Conservation (phyloP, 2,888 invertebrate genomes). For the Cephus sareptanus region DNA sequence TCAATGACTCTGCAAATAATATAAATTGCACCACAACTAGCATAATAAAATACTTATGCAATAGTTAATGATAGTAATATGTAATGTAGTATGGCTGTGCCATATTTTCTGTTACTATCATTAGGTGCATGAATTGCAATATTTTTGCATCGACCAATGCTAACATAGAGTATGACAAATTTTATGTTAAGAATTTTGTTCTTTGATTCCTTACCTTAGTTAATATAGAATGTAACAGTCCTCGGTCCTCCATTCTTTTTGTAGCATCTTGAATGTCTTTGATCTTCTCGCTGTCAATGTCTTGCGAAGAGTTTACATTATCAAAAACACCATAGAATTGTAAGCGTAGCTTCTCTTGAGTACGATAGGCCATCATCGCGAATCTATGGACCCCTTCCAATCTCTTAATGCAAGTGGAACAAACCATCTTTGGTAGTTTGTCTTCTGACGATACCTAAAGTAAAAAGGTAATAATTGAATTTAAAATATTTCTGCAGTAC, state of each 20-base stretch:
- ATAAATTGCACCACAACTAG: too few relatives aligned
- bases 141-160: too few relatives aligned
- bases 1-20: too few relatives aligned
- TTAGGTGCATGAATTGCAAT: too few relatives aligned
- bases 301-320: constrained; percentile 35
- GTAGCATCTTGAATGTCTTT: constrained; percentile 50
- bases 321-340: constrained; percentile 44
- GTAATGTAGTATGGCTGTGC: too few relatives aligned
- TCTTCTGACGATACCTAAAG: constrained; percentile 75
- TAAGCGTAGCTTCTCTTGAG: constrained; percentile 72
- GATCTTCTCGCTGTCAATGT: constrained; percentile 39
- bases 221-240: constrained; percentile 69
- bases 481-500: neutral
- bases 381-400: constrained; percentile 76
- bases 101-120: too few relatives aligned
- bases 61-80: too few relatives aligned
- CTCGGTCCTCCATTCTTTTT: constrained; percentile 66
- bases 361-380: constrained; percentile 74
- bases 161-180: neutral
- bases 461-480: neutral
- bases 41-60: too few relatives aligned
- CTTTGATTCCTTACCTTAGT: constrained; percentile 65
- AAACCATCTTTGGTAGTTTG: constrained; percentile 77
- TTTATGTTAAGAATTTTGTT: neutral
- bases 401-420: constrained; percentile 73